Conservation (phyloP, 2,797 vertebrate species). For the Falco naumanni region DNA sequence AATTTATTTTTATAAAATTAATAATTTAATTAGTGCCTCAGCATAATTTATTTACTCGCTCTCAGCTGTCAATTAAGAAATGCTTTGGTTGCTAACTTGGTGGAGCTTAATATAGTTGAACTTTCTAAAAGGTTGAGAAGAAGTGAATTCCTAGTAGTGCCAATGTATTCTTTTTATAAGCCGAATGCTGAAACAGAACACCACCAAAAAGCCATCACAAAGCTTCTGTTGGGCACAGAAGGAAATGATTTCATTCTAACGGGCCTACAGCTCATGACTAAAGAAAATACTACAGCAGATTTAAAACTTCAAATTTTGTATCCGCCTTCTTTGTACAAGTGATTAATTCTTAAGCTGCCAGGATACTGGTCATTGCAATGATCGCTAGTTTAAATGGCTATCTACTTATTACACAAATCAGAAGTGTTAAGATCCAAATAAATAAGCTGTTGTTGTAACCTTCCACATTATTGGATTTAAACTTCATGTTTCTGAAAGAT, state of each 20-base stretch:
- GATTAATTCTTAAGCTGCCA: background rate
- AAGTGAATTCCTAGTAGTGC: background rate
- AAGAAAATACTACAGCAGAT: background rate
- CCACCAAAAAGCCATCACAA: background rate
- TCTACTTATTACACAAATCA: background rate
- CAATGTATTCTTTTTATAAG: background rate
- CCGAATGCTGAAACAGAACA: background rate
- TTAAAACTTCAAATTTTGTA: background rate
- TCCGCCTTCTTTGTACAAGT: background rate
- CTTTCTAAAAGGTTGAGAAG: background rate
- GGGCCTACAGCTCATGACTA: background rate
- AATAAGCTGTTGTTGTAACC: background rate
- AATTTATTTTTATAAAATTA: background rate
- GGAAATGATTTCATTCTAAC: background rate
- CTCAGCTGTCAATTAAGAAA: background rate
- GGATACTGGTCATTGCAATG: background rate
- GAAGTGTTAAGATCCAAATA: background rate
- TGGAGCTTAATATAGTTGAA: background rate
- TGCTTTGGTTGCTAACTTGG: background rate
- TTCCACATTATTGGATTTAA: background rate
- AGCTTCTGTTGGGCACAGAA: background rate
- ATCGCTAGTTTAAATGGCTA: background rate
- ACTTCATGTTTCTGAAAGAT: background rate
- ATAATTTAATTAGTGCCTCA: background rate
- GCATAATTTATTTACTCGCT: background rate